These are phyloP conservation scores for Acanthosoma haemorrhoidale DNA, from an alignment of 2,888 invertebrate genomes.

Conservation along the genomic window DNA sequence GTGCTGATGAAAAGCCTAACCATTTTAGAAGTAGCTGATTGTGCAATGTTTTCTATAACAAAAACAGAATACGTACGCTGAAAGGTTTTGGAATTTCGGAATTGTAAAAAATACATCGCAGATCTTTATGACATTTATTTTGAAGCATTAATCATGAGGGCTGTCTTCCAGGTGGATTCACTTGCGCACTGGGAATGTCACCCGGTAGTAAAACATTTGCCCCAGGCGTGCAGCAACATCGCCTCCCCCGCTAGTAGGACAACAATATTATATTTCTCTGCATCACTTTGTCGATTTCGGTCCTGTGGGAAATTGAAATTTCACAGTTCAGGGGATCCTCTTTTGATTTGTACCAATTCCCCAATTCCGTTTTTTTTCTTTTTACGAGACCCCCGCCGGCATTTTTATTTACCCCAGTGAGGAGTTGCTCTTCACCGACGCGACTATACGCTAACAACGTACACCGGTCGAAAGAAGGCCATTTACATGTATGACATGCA, in stretches of 20 bases:
- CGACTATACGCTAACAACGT: background rate
- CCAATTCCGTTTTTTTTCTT: conserved; percentile 5
- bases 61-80: too few relatives aligned
- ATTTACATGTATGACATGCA: conserved; percentile 40
- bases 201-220: too few relatives aligned
- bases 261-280: conserved; percentile 21
- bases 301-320: conserved; percentile 28
- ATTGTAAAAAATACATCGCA: too few relatives aligned
- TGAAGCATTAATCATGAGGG: background rate
- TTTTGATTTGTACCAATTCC: conserved; percentile 19
- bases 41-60: too few relatives aligned
- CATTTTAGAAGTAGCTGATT: too few relatives aligned
- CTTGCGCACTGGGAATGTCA: too few relatives aligned
- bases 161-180: too few relatives aligned
- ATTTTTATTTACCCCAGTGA: background rate
- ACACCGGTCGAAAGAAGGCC: conserved; percentile 30
- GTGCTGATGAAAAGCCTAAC: too few relatives aligned
- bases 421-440: background rate
- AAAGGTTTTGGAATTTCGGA: background rate
- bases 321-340: conserved; percentile 25
- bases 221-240: conserved; percentile 1
- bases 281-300: conserved; percentile 18
- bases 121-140: background rate
- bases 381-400: background rate
- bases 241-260: background rate